Percentiles rank a stretch among this genome's conserved stretches.
Evolutionary conservation across 2,797 vertebrate species (phyloP).

Genomic region (Monodelphis domestica): DNA sequence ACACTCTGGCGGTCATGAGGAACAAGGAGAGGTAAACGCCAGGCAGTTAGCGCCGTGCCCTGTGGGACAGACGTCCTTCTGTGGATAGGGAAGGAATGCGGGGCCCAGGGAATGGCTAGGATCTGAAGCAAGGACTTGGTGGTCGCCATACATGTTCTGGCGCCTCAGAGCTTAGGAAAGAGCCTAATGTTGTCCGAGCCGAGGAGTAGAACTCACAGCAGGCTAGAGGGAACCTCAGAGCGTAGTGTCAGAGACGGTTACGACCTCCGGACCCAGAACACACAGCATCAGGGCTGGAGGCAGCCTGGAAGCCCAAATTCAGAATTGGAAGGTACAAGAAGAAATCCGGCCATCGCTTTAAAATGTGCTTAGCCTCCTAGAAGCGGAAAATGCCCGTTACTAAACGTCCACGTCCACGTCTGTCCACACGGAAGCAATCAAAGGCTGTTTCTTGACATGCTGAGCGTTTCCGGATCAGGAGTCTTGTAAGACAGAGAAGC

Average conservation of each 20-base stretch:
- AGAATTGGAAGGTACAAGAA: not conserved
- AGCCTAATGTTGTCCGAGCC: too few species aligned
- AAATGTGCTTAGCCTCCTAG: not conserved
- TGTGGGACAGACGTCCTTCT: not conserved
- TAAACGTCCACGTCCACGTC: too few species aligned
- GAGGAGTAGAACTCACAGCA: too few species aligned
- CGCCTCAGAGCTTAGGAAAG: too few species aligned
- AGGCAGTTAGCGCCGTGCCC: not conserved
- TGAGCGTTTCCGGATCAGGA: too few species aligned
- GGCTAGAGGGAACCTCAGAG: too few species aligned
- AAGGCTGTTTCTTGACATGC: not conserved
- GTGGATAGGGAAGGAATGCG: not conserved
- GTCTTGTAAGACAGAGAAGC: too few species aligned
- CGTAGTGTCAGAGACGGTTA: too few species aligned
- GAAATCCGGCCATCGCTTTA: fast-evolving
- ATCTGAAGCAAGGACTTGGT: not conserved
- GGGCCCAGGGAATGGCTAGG: not conserved
- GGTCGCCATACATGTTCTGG: too few species aligned
- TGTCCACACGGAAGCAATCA: too few species aligned
- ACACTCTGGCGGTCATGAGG: constrained; percentile 83
- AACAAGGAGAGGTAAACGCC: constrained; percentile 90
- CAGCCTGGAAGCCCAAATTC: not conserved
- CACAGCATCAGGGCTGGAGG: too few species aligned
- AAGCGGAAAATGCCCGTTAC: not conserved
- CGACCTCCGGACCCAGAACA: not conserved